Evolutionary conservation across 30 jellyfish, hydroid and myxozoan genomes (phyloP).

Genomic region (Cassiopea andromeda): DNA sequence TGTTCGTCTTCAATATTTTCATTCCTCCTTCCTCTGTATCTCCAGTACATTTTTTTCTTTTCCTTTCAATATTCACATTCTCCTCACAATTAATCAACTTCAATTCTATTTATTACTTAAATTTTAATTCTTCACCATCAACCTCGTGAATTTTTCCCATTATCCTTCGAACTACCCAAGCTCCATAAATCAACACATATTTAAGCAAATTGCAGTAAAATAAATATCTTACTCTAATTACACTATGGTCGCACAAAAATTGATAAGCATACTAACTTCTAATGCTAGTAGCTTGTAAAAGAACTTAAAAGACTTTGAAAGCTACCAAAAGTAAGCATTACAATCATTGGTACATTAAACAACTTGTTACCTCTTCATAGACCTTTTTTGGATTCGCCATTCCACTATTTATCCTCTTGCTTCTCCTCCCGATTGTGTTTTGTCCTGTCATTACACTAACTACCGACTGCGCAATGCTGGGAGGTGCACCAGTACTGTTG

Average conservation of each 20-base stretch:
- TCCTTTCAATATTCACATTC: not conserved
- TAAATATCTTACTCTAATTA: no score
- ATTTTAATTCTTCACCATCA: no score
- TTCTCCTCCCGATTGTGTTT: conserved; percentile 64
- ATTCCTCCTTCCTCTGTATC: not conserved
- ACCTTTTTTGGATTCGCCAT: conserved; percentile 86
- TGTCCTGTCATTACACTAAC: conserved; percentile 97
- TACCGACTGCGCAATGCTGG: conserved; percentile 96
- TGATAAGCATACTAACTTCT: no score
- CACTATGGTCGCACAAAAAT: no score
- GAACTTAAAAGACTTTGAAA: not conserved
- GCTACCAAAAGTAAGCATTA: not conserved
- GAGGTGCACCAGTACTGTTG: conserved; percentile 81
- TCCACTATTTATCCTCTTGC: conserved; percentile 77
- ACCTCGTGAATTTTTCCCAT: no score
- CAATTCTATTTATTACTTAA: no score
- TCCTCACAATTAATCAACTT: not conserved
- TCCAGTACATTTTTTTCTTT: not conserved
- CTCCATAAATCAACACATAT: no score
- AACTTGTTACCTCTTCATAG: conserved; percentile 89
- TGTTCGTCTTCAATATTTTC: not conserved
- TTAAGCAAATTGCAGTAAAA: no score
- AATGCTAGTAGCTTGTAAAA: not conserved
- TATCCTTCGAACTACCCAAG: no score
- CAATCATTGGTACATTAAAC: not conserved